Conservation (phyloP, 2,797 vertebrate genomes). For the Cichlasoma orientale region DNA sequence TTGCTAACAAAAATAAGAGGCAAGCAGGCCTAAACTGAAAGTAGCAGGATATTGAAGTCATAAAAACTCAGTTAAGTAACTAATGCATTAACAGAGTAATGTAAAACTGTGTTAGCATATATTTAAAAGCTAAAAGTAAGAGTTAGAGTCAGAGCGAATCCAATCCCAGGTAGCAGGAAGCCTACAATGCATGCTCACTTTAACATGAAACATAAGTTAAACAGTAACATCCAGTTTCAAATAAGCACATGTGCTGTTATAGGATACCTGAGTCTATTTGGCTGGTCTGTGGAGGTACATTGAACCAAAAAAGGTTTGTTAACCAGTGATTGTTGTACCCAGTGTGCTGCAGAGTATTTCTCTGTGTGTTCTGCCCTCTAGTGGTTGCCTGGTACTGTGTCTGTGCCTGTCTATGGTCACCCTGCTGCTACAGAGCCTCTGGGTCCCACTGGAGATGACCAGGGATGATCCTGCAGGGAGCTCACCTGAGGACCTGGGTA, state of each 20-base stretch:
- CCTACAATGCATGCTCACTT: not conserved
- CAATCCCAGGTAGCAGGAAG: not conserved
- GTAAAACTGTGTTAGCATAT: not conserved
- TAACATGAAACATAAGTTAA: not conserved
- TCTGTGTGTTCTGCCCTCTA: slow-evolving; percentile 63
- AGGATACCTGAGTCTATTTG: not conserved
- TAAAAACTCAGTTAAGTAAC: not conserved
- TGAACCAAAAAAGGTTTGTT: not conserved
- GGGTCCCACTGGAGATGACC: slow-evolving; percentile 66
- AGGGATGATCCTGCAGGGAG: slow-evolving; percentile 53
- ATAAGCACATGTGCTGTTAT: not conserved
- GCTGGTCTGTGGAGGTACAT: not conserved
- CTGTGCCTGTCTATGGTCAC: slow-evolving; percentile 70
- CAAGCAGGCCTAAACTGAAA: not conserved
- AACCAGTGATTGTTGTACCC: not conserved
- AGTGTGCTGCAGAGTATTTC: not conserved
- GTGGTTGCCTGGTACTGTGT: slow-evolving; percentile 76
- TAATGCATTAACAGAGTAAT: not conserved
- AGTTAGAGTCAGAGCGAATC: not conserved
- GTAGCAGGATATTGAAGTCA: not conserved
- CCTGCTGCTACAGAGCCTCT: slow-evolving; percentile 75
- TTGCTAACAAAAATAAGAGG: not conserved
- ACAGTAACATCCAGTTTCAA: not conserved
- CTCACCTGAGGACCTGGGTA: slow-evolving; percentile 69
- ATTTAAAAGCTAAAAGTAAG: not conserved